Evolutionary conservation across 23 tunicate genomes (phyloP).

Genomic region (Aplidium turbinatum): DNA sequence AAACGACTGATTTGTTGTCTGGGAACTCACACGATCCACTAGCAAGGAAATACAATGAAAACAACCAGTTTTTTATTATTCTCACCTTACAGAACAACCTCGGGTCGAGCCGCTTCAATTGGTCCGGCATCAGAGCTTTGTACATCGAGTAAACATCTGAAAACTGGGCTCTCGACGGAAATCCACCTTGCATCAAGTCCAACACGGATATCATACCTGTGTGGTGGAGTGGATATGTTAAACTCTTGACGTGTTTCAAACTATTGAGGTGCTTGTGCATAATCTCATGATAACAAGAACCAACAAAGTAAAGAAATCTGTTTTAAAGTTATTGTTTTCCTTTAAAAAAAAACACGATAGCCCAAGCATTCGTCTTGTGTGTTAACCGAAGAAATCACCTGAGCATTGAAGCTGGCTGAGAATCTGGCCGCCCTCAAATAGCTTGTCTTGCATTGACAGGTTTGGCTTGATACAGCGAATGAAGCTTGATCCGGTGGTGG

Average conservation of each 20-base stretch:
- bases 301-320: too few species aligned
- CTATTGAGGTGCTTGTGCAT: too few species aligned
- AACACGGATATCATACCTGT: constrained; percentile 97
- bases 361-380: too few species aligned
- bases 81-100: constrained; percentile 86
- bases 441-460: constrained; percentile 70
- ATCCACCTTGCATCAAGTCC: constrained; percentile 98
- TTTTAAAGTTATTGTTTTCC: too few species aligned
- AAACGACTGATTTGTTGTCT: too few species aligned
- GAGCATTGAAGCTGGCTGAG: constrained; percentile 96
- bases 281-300: too few species aligned
- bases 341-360: too few species aligned
- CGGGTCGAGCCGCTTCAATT: constrained; percentile 81
- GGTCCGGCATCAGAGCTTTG: constrained; percentile 86
- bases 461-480: constrained; percentile 99
- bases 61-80: too few species aligned
- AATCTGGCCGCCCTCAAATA: constrained; percentile 92
- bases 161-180: constrained; percentile 95
- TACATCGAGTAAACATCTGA: constrained; percentile 93
- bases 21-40: too few species aligned
- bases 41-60: too few species aligned
- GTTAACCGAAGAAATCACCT: constrained; percentile 23
- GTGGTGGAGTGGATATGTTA: too few species aligned
- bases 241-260: too few species aligned
- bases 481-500: constrained; percentile 89